Percentiles rank a stretch among this genome's conserved stretches.
Conservation (phyloP, 2,113 vertebrate genomes). For the Oenanthe melanoleuca region DNA sequence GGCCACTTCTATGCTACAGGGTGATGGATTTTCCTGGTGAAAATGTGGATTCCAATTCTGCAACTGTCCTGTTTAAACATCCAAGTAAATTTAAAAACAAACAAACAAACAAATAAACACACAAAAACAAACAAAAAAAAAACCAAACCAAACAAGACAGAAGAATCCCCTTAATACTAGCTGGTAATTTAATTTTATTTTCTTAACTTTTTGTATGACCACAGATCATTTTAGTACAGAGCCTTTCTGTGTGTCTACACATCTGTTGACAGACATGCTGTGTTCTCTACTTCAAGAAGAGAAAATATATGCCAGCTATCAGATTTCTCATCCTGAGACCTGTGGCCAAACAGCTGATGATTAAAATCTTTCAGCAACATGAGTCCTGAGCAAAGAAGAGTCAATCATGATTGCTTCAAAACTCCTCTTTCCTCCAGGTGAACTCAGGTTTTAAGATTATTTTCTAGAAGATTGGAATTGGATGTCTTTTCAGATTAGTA, state of each 20-base stretch:
- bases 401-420: background rate
- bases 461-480: background rate
- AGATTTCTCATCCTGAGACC: background rate
- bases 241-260: background rate
- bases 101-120: background rate
- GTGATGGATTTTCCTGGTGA: background rate
- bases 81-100: background rate
- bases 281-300: background rate
- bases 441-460: background rate
- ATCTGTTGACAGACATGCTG: background rate
- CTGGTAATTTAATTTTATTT: background rate
- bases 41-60: background rate
- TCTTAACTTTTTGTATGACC: background rate
- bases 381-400: background rate
- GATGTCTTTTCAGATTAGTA: background rate
- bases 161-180: background rate
- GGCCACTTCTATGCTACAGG: fast-evolving
- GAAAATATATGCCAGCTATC: fast-evolving
- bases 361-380: background rate
- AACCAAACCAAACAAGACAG: background rate
- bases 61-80: background rate
- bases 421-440: background rate
- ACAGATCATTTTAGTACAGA: background rate
- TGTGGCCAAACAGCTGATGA: background rate
- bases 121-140: too few relatives aligned